Evolutionary conservation across 2,888 invertebrate species (phyloP).

Genomic region (Melanophora roralis): DNA sequence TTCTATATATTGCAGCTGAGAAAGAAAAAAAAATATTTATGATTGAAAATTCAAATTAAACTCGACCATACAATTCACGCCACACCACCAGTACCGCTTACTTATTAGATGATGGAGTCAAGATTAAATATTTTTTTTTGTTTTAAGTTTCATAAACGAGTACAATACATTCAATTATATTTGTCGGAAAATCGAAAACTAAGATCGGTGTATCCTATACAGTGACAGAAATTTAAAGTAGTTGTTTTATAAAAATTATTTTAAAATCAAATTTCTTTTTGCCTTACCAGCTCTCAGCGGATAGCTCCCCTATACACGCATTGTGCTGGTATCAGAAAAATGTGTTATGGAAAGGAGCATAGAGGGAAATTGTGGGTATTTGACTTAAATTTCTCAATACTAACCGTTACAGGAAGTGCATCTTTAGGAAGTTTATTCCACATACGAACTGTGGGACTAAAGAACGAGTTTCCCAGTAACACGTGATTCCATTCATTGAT

Average conservation of each 20-base stretch:
- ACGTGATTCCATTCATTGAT: too few relatives aligned
- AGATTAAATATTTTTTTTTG: slow-evolving; percentile 37
- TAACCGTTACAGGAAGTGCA: too few relatives aligned
- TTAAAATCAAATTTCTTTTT: too few relatives aligned
- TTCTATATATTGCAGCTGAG: neutral
- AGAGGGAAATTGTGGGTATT: too few relatives aligned
- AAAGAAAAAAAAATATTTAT: neutral
- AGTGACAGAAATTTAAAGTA: neutral
- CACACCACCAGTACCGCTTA: neutral
- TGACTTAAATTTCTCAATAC: too few relatives aligned
- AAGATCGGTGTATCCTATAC: neutral
- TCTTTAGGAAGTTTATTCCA: too few relatives aligned
- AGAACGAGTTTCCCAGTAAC: too few relatives aligned
- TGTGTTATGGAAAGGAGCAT: too few relatives aligned
- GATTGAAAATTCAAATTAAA: slow-evolving; percentile 5
- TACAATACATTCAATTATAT: slow-evolving; percentile 2
- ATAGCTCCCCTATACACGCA: too few relatives aligned
- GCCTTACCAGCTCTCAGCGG: too few relatives aligned
- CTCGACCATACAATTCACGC: slow-evolving; percentile 1
- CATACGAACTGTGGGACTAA: too few relatives aligned
- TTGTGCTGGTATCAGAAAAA: too few relatives aligned
- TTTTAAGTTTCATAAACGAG: neutral
- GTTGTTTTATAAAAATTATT: neutral
- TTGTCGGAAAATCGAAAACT: slow-evolving; percentile 11
- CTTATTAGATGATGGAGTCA: slow-evolving; percentile 47